phyloP scores from a whole-genome alignment of 2,888 invertebrate genomes.

The Xestobium rufovillosum region DNA sequence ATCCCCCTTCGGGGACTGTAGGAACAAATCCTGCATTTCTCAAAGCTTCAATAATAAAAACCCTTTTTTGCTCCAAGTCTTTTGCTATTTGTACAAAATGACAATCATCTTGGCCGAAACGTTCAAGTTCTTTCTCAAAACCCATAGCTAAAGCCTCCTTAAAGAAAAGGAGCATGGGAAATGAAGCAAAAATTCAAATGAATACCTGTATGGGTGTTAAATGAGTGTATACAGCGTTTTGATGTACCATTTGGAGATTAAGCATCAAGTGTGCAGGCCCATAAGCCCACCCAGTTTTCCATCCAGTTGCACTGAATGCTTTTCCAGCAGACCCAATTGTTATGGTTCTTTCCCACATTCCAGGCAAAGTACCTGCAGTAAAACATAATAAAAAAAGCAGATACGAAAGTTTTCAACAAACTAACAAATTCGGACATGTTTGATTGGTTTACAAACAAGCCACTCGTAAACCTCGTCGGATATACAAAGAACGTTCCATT shows the following conservation, averaged over 20 bases:
- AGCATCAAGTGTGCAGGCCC: slow-evolving; percentile 74
- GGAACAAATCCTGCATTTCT: slow-evolving; percentile 79
- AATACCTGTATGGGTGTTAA: slow-evolving; percentile 74
- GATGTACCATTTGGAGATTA: slow-evolving; percentile 83
- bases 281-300: slow-evolving; percentile 96
- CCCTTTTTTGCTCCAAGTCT: slow-evolving; percentile 71
- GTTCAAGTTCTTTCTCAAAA: slow-evolving; percentile 75
- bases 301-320: slow-evolving; percentile 95
- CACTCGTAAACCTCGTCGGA: slow-evolving; percentile 99
- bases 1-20: slow-evolving; percentile 92
- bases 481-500: slow-evolving; percentile 85
- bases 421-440: slow-evolving; percentile 92
- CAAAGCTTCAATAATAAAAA: slow-evolving; percentile 69
- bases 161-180: no score
- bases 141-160: slow-evolving; percentile 87
- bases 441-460: slow-evolving; percentile 76
- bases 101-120: slow-evolving; percentile 65
- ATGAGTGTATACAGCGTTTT: slow-evolving; percentile 90
- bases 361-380: slow-evolving; percentile 80
- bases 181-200: background rate
- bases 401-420: no score
- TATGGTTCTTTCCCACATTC: slow-evolving; percentile 97
- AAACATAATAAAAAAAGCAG: no score
- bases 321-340: slow-evolving; percentile 97
- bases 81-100: slow-evolving; percentile 71